Percentiles rank a stretch among this genome's conserved stretches.
phyloP scores from a whole-genome alignment of 2,113 vertebrate genomes.

The Pluvianellus socialis region DNA sequence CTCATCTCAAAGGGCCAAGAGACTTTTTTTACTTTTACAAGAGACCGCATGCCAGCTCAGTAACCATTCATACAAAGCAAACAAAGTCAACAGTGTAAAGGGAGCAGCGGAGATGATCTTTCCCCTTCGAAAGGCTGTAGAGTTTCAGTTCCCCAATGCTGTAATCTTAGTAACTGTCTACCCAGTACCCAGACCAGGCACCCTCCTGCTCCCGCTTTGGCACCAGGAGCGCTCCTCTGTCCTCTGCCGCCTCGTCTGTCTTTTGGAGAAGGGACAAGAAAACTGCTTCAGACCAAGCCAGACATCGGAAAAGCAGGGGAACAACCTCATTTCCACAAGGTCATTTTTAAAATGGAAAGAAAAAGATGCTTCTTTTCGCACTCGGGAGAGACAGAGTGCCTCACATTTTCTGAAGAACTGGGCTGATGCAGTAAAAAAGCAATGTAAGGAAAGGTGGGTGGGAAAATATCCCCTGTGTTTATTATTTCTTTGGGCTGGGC shows the following conservation, averaged over 20 bases:
- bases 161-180: neutral
- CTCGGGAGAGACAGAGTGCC: neutral
- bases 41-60: rapidly evolving
- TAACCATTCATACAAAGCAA: neutral
- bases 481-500: neutral
- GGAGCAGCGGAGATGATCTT: neutral
- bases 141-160: neutral
- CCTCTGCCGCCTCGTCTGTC: neutral
- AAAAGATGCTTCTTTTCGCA: neutral
- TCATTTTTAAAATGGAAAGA: neutral
- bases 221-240: neutral
- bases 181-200: neutral
- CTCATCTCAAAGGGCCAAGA: neutral
- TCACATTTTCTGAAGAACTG: neutral
- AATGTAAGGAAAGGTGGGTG: neutral
- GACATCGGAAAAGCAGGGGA: neutral
- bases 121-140: neutral
- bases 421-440: neutral
- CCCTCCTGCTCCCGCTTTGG: rapidly evolving
- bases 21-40: too few species aligned
- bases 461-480: neutral
- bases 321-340: neutral
- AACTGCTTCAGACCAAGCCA: neutral
- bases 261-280: neutral
- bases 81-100: neutral